These are phyloP conservation scores for Callospermophilus lateralis DNA, from an alignment of 2,113 vertebrate genomes.

Conservation along the genomic window DNA sequence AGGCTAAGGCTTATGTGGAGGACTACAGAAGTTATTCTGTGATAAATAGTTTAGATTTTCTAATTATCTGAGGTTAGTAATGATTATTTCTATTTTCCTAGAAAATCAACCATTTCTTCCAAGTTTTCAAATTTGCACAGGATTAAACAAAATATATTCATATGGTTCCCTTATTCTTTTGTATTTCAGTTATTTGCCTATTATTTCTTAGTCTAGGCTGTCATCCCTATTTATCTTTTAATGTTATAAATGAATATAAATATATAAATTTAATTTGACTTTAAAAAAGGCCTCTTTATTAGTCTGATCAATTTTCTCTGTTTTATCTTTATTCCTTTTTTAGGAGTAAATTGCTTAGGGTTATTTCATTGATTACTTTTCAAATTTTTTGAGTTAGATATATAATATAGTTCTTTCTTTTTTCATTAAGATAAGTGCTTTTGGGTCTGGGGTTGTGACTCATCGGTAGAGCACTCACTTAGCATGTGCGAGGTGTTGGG, in stretches of 20 bases:
- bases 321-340: neutral
- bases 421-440: neutral
- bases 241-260: constrained; percentile 33
- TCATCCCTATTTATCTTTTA: neutral
- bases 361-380: neutral
- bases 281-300: neutral
- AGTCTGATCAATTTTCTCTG: neutral
- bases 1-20: neutral
- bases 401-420: neutral
- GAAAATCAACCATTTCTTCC: neutral
- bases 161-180: neutral
- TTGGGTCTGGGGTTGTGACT: neutral
- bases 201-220: neutral
- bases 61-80: constrained; percentile 12
- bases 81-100: neutral
- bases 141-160: neutral
- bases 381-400: neutral
- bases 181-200: neutral
- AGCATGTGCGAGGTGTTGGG: no score
- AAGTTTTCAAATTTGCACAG: neutral
- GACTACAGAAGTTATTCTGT: neutral
- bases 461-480: no score
- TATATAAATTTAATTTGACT: neutral
- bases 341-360: neutral
- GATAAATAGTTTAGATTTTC: neutral